phyloP scores from a whole-genome alignment of 1,140 invertebrate species.

The Apis laboriosa region DNA sequence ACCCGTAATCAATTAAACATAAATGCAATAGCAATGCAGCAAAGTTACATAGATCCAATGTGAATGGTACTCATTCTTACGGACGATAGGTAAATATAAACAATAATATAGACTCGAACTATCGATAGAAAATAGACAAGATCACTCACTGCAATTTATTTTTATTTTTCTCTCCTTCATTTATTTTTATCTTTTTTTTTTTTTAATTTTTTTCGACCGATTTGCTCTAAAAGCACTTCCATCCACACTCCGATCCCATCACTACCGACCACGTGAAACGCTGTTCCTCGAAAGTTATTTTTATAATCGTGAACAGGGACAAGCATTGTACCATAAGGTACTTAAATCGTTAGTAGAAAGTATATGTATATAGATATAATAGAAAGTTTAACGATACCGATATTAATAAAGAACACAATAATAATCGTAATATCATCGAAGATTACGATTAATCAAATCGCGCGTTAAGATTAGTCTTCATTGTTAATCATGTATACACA shows the following conservation, averaged over 20 bases:
- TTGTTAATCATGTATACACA: conserved; percentile 10
- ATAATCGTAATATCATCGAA: conserved; percentile 7
- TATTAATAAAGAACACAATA: neutral
- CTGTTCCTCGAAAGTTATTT: conserved; percentile 56
- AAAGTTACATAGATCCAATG: conserved; percentile 64
- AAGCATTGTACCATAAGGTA: conserved; percentile 19
- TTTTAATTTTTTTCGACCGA: conserved; percentile 1
- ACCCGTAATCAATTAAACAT: conserved; percentile 52
- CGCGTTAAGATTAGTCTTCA: conserved; percentile 23
- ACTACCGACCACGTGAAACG: conserved; percentile 23
- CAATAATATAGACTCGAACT: conserved; percentile 76
- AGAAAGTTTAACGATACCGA: conserved; percentile 26
- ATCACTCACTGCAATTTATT: conserved; percentile 74
- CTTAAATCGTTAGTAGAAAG: conserved; percentile 37
- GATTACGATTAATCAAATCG: conserved; percentile 28
- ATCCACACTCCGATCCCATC: neutral
- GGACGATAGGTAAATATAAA: conserved; percentile 75
- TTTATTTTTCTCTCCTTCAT: conserved; percentile 55
- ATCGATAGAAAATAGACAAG: conserved; percentile 78
- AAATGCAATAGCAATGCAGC: conserved; percentile 65
- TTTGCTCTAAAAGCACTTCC: conserved; percentile 23
- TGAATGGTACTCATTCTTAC: conserved; percentile 70
- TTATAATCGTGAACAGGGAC: conserved; percentile 54
- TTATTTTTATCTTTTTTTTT: conserved; percentile 23
- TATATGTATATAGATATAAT: conserved; percentile 41